These are phyloP conservation scores for Orthosia cruda DNA, from an alignment of 2,888 invertebrate species.

Conservation along the genomic window DNA sequence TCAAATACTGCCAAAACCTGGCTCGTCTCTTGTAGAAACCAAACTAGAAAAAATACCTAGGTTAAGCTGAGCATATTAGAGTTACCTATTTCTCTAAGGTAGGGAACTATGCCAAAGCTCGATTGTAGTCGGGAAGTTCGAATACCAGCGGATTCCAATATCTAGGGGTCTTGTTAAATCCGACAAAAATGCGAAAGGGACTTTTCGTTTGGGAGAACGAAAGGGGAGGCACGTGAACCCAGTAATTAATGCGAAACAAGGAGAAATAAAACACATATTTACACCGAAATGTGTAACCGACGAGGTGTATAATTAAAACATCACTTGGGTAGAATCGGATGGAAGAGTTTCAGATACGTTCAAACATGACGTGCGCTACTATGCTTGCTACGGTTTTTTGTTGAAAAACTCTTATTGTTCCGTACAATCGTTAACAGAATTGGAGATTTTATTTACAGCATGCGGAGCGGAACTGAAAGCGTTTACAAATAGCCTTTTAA, in stretches of 20 bases:
- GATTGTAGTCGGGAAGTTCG: constrained; percentile 55
- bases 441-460: constrained; percentile 52
- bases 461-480: constrained; percentile 24
- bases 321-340: constrained; percentile 75
- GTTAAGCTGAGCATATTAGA: neutral
- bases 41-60: constrained; percentile 6
- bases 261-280: constrained; percentile 83
- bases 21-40: too few species aligned
- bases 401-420: constrained; percentile 49
- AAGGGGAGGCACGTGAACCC: constrained; percentile 77
- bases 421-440: constrained; percentile 49
- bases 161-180: constrained; percentile 75
- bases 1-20: constrained; percentile 62
- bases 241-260: constrained; percentile 86
- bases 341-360: constrained; percentile 70
- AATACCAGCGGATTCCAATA: constrained; percentile 70
- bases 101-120: constrained; percentile 44
- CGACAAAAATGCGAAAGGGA: constrained; percentile 69
- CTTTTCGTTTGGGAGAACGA: constrained; percentile 82
- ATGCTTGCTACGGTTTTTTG: constrained; percentile 58
- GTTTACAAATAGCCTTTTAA: constrained; percentile 43
- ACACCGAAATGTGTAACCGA: constrained; percentile 77
- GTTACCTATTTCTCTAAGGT: constrained; percentile 43
- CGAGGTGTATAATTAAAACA: constrained; percentile 84
- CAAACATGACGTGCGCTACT: constrained; percentile 59